These are phyloP conservation scores for Perognathus longimembris DNA, from an alignment of 2,113 vertebrate genomes.

Conservation along the genomic window DNA sequence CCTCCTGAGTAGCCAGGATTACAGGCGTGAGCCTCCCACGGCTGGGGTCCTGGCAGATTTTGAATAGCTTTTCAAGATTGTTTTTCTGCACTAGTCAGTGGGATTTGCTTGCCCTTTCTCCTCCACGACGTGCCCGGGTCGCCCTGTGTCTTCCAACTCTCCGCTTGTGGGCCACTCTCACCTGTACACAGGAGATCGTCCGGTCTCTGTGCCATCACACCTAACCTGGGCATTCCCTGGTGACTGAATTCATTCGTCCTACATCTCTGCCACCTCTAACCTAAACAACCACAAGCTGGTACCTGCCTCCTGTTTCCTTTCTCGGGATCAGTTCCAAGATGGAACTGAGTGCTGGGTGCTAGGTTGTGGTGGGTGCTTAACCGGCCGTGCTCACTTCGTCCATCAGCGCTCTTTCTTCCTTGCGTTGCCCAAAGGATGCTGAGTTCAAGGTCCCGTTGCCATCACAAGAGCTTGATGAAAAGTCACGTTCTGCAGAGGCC, in stretches of 20 bases:
- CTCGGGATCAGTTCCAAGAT: neutral
- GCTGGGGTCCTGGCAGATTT: too few relatives aligned
- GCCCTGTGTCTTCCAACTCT: too few relatives aligned
- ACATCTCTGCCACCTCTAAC: too few relatives aligned
- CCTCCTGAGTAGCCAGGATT: too few relatives aligned
- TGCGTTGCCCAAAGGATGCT: neutral
- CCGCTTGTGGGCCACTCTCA: neutral
- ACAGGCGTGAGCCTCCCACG: too few relatives aligned
- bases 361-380: neutral
- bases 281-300: neutral
- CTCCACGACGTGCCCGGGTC: neutral
- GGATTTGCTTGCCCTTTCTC: neutral
- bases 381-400: neutral
- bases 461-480: neutral
- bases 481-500: too few relatives aligned
- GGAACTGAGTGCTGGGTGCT: too few relatives aligned
- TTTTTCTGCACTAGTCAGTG: neutral
- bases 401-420: neutral
- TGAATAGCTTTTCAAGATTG: too few relatives aligned
- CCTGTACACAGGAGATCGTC: neutral
- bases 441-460: neutral
- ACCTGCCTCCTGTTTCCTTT: fast-evolving
- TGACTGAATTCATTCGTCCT: neutral
- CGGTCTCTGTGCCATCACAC: neutral
- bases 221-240: neutral